Evolutionary conservation across 2,888 invertebrate genomes (phyloP), one percentile per base, ranked within the genome.

Genomic region (Drosophila demipolita): DNA sequence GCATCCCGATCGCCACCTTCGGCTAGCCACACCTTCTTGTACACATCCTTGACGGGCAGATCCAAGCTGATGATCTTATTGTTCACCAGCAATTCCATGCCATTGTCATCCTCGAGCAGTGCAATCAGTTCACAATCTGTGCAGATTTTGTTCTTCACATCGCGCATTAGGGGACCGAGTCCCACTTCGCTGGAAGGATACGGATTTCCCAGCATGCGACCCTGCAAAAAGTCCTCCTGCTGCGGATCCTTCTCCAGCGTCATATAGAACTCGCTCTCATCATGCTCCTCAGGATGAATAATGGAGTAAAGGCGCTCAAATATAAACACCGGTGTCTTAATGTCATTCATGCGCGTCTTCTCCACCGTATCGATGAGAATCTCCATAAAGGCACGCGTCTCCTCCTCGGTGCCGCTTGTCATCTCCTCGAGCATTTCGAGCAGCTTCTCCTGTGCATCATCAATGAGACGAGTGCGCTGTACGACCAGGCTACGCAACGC

Each of bases 71-170:
- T 99, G 80, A 99, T 99, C 94, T 99, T 99, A 93, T 99, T 99
- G 93, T 98, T 98, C 9, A 99, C 99, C 36, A 99, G 95, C 79
- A 99, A 94, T 92, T 99, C 99, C 99, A 99, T 99, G 63, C 99
- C 99, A 91, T 98, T 99, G 93, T 99, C 99, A 93, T 99, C 99
- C 92, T 99, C 99, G 0, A 99, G 93, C 33, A 99, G 93, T 0
- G 99, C 99, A n/a, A 99, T 98, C 70, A 99, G 94, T 92, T 99
- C 99, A 93, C 99, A 99, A 93, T 99, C 99, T 54, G 97, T 97
- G 91, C 98, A 98, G 82, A 99, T 99, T 94, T 99, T 99, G 93
- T 99, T 99, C 94, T 99, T 99, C 12, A 99, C 98, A 92, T 99
- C 99, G 45, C 99, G 95, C 99, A 99, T 99, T 15, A 99, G 94